Percentiles rank a stretch among this genome's conserved stretches.
Conservation (phyloP, 2,888 invertebrate species). For the Orthosia gracilis region DNA sequence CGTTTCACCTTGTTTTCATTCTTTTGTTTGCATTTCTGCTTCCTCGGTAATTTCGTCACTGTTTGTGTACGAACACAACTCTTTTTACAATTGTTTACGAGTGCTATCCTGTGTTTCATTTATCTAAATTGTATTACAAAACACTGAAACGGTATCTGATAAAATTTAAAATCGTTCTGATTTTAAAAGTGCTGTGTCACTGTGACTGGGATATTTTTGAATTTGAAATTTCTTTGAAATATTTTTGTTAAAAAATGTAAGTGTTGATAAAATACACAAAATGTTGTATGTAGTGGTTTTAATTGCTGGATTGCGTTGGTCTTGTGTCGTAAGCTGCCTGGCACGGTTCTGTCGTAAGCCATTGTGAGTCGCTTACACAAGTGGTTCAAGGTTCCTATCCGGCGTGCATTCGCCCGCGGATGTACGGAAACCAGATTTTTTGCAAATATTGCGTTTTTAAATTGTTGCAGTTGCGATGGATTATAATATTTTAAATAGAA, state of each 20-base stretch:
- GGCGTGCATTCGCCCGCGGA: conserved; percentile 89
- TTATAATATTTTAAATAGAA: background rate
- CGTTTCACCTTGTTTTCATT: conserved; percentile 76
- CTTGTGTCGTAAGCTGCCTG: conserved; percentile 85
- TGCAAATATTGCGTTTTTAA: conserved; percentile 65
- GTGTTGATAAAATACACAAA: conserved; percentile 51
- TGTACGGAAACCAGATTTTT: conserved; percentile 85
- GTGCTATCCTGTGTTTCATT: conserved; percentile 68
- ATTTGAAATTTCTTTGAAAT: conserved; percentile 1
- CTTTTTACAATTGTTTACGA: conserved; percentile 64
- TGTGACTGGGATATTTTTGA: background rate
- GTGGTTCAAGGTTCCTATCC: conserved; percentile 89
- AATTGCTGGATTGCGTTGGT: conserved; percentile 81
- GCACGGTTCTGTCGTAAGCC: conserved; percentile 88
- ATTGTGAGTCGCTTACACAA: conserved; percentile 89
- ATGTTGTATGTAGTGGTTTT: conserved; percentile 66
- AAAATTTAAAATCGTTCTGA: conserved; percentile 15
- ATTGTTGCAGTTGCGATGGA: conserved; percentile 27
- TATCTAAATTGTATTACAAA: conserved; percentile 50
- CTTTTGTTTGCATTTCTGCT: conserved; percentile 80
- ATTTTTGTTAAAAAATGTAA: conserved; percentile 52
- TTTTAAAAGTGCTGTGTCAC: conserved; percentile 28
- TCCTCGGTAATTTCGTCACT: conserved; percentile 76
- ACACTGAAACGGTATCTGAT: conserved; percentile 53
- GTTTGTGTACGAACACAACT: conserved; percentile 66